phyloP scores from a whole-genome alignment of 2,888 invertebrate species.

The Odontothrips loti region DNA sequence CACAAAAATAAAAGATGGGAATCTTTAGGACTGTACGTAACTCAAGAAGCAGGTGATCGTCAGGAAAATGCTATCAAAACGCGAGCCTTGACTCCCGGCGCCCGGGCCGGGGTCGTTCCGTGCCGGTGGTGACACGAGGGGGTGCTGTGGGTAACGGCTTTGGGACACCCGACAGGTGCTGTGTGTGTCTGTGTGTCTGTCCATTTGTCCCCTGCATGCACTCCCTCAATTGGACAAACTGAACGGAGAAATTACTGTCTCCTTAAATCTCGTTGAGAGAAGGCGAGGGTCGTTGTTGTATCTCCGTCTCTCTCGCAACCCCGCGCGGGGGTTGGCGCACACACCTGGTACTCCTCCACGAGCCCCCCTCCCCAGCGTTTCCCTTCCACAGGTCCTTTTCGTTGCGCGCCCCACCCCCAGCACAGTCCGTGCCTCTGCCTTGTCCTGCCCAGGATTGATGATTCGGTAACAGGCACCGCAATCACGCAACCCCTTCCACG shows the following conservation, averaged over 20 bases:
- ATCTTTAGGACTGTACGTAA: too few species aligned
- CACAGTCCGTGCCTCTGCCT: neutral
- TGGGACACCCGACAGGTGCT: too few species aligned
- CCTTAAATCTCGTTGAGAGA: neutral
- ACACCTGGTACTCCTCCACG: constrained; percentile 11
- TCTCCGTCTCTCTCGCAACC: neutral
- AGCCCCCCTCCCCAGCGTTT: too few species aligned
- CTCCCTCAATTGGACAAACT: neutral
- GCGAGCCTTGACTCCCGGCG: too few species aligned
- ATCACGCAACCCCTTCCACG: constrained; percentile 38
- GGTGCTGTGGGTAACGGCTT: too few species aligned
- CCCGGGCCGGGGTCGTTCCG: too few species aligned
- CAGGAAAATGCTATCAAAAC: too few species aligned
- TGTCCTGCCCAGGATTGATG: neutral
- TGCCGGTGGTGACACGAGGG: too few species aligned
- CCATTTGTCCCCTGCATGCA: too few species aligned
- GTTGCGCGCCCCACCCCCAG: neutral
- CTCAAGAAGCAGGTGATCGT: too few species aligned
- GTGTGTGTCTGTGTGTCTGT: too few species aligned
- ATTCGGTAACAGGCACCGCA: constrained; percentile 3
- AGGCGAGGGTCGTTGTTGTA: neutral
- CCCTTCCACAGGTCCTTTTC: neutral
- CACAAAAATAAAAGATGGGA: too few species aligned
- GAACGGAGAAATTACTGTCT: neutral
- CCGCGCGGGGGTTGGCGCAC: neutral